Conservation (phyloP, 2,797 vertebrate species). For the Ara ararauna region DNA sequence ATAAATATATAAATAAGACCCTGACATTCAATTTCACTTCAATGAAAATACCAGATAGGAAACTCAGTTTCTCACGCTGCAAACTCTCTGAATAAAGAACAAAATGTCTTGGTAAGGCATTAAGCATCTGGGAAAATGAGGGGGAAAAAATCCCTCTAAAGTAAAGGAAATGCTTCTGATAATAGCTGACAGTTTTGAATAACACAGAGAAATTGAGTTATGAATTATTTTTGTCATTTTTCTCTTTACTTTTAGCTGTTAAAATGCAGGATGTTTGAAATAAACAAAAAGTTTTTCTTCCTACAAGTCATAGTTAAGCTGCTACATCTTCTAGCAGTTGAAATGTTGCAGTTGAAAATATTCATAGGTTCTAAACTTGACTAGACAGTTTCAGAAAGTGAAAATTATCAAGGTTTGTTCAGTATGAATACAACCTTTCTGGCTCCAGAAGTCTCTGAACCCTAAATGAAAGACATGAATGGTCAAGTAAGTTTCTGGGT, state of each 20-base stretch:
- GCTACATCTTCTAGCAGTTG: background rate
- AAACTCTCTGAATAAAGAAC: background rate
- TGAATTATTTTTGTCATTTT: background rate
- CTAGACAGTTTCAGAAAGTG: background rate
- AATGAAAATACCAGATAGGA: background rate
- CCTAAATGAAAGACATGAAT: background rate
- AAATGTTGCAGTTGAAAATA: background rate
- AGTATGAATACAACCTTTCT: background rate
- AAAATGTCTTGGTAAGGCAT: background rate
- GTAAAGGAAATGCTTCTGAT: background rate
- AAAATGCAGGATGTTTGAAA: background rate
- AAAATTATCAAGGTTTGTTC: background rate
- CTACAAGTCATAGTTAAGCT: background rate
- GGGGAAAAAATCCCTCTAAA: background rate
- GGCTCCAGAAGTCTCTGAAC: background rate
- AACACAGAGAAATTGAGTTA: background rate
- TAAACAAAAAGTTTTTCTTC: background rate
- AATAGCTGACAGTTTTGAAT: background rate
- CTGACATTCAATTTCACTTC: slow-evolving; percentile 38
- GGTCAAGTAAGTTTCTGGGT: background rate
- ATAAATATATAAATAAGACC: slow-evolving; percentile 54
- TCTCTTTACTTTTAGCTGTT: background rate
- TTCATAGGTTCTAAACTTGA: background rate
- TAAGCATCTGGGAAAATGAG: background rate
- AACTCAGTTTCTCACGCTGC: background rate